Evolutionary conservation across 2,113 vertebrate genomes (phyloP).

Genomic region (Pungitius pungitius): DNA sequence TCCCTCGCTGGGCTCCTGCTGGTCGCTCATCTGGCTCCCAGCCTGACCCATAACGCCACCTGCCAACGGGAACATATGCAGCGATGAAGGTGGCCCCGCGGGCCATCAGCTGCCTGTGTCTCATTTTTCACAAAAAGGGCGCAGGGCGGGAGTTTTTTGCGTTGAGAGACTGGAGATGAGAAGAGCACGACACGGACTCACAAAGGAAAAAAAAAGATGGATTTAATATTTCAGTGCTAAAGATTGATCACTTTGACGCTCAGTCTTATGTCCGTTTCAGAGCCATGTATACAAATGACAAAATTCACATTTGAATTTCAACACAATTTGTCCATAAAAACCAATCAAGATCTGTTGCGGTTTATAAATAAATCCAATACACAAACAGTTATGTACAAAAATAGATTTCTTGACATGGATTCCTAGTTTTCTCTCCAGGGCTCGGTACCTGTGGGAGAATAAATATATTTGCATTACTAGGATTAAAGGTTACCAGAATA

Average conservation of each 20-base stretch:
- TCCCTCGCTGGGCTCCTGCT: conserved; percentile 53
- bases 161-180: conserved; percentile 9
- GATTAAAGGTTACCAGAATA: neutral
- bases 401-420: conserved; percentile 3
- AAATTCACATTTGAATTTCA: conserved; percentile 33
- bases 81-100: conserved; percentile 48
- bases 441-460: conserved; percentile 33
- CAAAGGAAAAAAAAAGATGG: neutral
- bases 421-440: conserved; percentile 38
- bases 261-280: conserved; percentile 1
- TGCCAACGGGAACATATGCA: conserved; percentile 72
- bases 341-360: conserved; percentile 23
- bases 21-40: conserved; percentile 70
- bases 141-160: conserved; percentile 3
- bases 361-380: conserved; percentile 65
- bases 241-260: neutral
- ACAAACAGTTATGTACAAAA: conserved; percentile 61
- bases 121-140: conserved; percentile 36
- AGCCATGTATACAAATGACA: neutral
- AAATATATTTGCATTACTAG: neutral
- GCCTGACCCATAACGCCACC: conserved; percentile 68
- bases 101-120: conserved; percentile 38
- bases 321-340: conserved; percentile 16
- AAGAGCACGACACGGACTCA: conserved; percentile 1
- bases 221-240: conserved; percentile 41